Evolutionary conservation across 2,113 vertebrate species (phyloP).

Genomic region (Vidua macroura): DNA sequence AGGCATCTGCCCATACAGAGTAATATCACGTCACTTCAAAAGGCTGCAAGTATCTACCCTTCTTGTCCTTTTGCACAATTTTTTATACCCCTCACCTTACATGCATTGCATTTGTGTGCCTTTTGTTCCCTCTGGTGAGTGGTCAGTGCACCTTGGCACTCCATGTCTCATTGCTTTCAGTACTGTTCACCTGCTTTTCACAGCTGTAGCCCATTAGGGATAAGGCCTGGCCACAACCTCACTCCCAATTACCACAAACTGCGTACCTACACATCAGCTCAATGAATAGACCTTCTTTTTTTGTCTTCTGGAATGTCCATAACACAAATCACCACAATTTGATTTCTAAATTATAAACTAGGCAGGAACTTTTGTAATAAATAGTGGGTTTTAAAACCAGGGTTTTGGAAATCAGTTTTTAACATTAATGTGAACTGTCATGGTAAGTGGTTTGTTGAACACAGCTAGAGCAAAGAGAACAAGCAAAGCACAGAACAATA

Average conservation of each 20-base stretch:
- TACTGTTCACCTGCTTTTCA: neutral
- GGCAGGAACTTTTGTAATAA: neutral
- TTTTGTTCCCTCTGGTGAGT: neutral
- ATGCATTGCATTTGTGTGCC: neutral
- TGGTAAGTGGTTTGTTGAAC: neutral
- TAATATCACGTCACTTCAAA: neutral
- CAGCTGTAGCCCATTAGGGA: neutral
- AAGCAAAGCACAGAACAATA: neutral
- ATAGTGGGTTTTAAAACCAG: neutral
- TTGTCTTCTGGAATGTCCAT: slow-evolving; percentile 4
- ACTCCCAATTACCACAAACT: neutral
- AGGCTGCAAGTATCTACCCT: neutral
- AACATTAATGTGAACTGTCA: neutral
- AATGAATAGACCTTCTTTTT: neutral
- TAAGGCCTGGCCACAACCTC: neutral
- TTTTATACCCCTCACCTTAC: neutral
- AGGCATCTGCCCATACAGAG: no score
- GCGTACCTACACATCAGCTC: neutral
- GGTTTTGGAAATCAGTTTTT: neutral
- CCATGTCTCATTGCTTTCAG: neutral
- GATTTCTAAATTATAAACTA: slow-evolving; percentile 30
- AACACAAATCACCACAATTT: neutral
- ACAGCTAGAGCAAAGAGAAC: neutral
- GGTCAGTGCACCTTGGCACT: neutral
- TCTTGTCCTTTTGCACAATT: neutral